phyloP scores from a whole-genome alignment of 2,888 invertebrate species.

The Euplagia quadripunctaria region DNA sequence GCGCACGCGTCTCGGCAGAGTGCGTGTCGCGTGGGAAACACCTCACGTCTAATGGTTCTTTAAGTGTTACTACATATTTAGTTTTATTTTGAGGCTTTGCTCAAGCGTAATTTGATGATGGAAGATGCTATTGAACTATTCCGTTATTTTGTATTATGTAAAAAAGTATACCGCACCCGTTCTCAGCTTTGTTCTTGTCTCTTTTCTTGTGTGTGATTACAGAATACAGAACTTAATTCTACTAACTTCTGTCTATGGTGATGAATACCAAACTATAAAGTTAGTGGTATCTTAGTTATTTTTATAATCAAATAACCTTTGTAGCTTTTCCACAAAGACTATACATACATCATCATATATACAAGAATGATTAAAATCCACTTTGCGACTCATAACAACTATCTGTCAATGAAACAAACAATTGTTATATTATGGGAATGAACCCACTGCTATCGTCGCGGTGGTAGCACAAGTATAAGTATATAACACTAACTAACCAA shows the following conservation, averaged over 20 bases:
- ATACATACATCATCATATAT: no score
- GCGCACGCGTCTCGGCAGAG: conserved; percentile 21
- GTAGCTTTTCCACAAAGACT: no score
- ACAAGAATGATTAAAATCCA: no score
- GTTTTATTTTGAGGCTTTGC: conserved; percentile 7
- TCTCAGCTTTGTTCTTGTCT: neutral
- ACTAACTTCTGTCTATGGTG: neutral
- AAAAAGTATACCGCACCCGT: neutral
- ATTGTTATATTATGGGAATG: no score
- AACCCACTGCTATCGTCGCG: no score
- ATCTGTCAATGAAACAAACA: no score
- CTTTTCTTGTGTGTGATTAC: neutral
- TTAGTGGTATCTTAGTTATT: neutral
- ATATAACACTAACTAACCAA: no score
- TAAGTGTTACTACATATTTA: conserved; percentile 17
- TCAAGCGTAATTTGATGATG: neutral
- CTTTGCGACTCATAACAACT: no score
- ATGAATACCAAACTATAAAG: neutral
- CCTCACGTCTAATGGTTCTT: conserved; percentile 47
- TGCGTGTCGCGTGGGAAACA: conserved; percentile 60
- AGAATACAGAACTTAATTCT: neutral
- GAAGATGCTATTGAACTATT: conserved; percentile 4
- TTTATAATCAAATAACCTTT: neutral
- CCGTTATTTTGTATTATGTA: neutral
- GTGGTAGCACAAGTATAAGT: no score